Conservation (phyloP, 2,888 invertebrate genomes). For the Panopea generosa region DNA sequence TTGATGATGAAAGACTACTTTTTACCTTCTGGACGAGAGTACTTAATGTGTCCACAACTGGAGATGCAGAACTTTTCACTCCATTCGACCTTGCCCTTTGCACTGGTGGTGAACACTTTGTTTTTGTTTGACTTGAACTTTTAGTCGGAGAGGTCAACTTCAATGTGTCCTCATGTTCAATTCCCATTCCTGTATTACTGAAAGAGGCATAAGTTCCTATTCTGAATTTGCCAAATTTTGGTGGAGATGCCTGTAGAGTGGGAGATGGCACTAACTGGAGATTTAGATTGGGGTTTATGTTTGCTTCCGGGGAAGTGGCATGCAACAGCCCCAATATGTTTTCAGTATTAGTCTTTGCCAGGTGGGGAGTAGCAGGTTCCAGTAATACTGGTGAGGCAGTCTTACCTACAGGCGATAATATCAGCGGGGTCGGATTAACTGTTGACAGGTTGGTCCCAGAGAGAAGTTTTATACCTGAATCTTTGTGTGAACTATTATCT, state of each 20-base stretch:
- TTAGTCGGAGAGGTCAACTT: constrained; percentile 24
- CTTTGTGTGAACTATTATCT: constrained; percentile 12
- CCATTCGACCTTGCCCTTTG: constrained; percentile 4
- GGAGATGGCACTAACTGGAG: not conserved
- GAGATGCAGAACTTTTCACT: constrained; percentile 35
- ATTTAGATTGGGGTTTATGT: constrained; percentile 3
- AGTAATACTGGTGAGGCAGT: constrained; percentile 8
- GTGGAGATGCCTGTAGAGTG: constrained; percentile 43
- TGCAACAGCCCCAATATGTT: constrained; percentile 42
- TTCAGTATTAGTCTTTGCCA: constrained; percentile 30
- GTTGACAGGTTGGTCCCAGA: constrained; percentile 46
- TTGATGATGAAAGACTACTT: constrained; percentile 45
- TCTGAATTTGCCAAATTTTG: constrained; percentile 75
- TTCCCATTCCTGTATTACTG: constrained; percentile 74
- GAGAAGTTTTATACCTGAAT: constrained; percentile 44
- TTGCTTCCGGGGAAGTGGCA: constrained; percentile 32
- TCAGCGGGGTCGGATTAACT: constrained; percentile 29
- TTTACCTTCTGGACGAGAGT: constrained; percentile 56
- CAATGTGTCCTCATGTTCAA: constrained; percentile 55
- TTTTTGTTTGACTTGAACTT: not conserved
- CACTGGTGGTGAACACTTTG: constrained; percentile 4
- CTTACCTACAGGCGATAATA: constrained; percentile 55
- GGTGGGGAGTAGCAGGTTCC: constrained; percentile 15
- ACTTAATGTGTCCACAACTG: constrained; percentile 41
- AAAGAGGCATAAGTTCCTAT: constrained; percentile 80